Evolutionary conservation across 2,113 vertebrate species (phyloP).

Genomic region (Microtus richardsoni): DNA sequence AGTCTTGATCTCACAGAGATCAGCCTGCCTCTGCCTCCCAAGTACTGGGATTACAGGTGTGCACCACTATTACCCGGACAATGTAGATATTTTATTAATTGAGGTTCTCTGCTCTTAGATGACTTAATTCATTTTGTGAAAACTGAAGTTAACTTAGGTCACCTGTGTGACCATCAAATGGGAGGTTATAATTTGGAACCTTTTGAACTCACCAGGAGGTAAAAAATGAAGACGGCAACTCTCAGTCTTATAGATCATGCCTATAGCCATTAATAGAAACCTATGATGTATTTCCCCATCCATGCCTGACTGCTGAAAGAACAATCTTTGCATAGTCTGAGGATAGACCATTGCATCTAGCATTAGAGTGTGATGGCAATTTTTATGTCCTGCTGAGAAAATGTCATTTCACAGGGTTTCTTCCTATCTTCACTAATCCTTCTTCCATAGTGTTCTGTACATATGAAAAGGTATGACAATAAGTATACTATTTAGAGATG

Average conservation of each 20-base stretch:
- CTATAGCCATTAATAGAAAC: background rate
- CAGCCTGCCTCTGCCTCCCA: no score
- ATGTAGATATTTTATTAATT: background rate
- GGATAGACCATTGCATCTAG: background rate
- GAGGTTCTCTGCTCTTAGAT: background rate
- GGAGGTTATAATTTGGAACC: background rate
- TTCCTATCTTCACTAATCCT: no score
- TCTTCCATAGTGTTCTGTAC: no score
- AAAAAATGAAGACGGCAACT: background rate
- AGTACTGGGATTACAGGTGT: no score
- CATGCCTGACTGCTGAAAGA: background rate
- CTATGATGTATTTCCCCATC: background rate
- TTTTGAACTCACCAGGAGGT: background rate
- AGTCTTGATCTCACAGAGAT: no score
- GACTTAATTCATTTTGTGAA: background rate
- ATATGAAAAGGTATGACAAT: background rate
- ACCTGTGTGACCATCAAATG: background rate
- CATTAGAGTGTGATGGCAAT: background rate
- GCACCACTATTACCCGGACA: no score
- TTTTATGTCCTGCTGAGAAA: background rate
- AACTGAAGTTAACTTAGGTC: background rate
- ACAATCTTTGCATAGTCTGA: background rate
- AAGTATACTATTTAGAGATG: background rate
- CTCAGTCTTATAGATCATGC: background rate
- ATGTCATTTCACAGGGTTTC: background rate